Evolutionary conservation across 2,888 invertebrate genomes (phyloP), one percentile per base, ranked within the genome.

Genomic region (Hetaerina titia): DNA sequence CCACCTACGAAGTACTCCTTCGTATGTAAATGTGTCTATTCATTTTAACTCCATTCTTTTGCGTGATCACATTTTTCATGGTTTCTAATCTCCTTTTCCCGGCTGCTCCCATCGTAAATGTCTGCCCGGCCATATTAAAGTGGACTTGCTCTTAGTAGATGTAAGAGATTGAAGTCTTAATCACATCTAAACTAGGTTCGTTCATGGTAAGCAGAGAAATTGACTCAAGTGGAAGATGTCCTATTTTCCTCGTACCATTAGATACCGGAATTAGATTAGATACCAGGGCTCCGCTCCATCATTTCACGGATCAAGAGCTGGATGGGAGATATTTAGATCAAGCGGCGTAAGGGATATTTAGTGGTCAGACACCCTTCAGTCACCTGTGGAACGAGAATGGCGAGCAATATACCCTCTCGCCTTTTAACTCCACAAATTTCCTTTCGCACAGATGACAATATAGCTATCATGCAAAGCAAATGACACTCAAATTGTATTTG

Each of bases 231-330:
- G 81, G 31, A 11, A 31, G 25, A 1, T 31, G 25, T 11, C 81
- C 31, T 81, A 11, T 31, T 81, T 31, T 31, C 81, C 31, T 25
- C 19, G 31, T 81, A 25, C 31, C 81, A 81, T 81, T 81, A 81
- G 31, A 81, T 81, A 31, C 25, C 25, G 13, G 31, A 31, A 31
- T 45, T 45, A 45, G 45, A 45, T 45, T 81, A 31, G 81, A 81
- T 22, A 69, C 69, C 25, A 9, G 9, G n/a, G 69, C 69, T 69
- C 31, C 0, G 81, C 81, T 81, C 15, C 81, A 31, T 81, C 81
- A 81, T 81, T 81, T 81, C 81, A 81, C 81, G 81, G 81, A 81
- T 31, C 81, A 81, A 25, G 25, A 31, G 25, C 81, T 11, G 81
- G 31, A 45, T 45, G 45, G 45, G 4, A 45, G 1, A 45, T 45